A percentile compares a stretch with the other conserved stretches of the same genome.
Evolutionary conservation across 2,797 vertebrate genomes (phyloP).

Genomic region (Chrysocyon brachyurus): DNA sequence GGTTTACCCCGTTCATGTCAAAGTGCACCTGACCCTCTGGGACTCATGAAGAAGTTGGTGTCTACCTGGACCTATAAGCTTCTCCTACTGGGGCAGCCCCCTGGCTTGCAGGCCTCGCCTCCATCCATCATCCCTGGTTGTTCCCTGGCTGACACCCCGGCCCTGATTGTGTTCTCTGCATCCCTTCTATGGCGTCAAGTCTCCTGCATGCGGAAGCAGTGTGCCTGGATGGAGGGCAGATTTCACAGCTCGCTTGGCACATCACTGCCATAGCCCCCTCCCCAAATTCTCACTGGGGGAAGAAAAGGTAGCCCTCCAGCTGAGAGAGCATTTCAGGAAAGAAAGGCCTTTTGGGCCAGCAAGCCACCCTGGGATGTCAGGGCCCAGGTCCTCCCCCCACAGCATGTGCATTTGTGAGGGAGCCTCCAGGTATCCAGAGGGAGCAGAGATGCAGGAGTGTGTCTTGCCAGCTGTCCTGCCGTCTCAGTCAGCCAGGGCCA

Average conservation of each 20-base stretch:
- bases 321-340: background rate
- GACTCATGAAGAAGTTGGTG: accelerated
- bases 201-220: accelerated
- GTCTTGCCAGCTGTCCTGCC: accelerated
- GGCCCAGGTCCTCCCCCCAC: accelerated
- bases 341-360: background rate
- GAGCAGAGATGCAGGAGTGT: background rate
- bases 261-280: accelerated
- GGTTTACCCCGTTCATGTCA: accelerated
- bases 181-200: accelerated
- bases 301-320: background rate
- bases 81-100: accelerated
- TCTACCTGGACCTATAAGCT: too few relatives aligned
- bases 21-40: too few relatives aligned
- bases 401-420: accelerated
- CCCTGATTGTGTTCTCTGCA: accelerated
- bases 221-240: accelerated
- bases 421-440: accelerated
- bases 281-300: background rate
- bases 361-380: background rate
- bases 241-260: too few relatives aligned
- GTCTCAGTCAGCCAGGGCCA: background rate
- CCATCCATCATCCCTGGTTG: accelerated
- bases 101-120: background rate
- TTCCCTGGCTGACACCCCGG: accelerated